A percentile compares a stretch with the other conserved stretches of the same genome.
These are phyloP conservation scores for Epirrhoe tristata DNA, from an alignment of 2,888 invertebrate species.

Conservation along the genomic window DNA sequence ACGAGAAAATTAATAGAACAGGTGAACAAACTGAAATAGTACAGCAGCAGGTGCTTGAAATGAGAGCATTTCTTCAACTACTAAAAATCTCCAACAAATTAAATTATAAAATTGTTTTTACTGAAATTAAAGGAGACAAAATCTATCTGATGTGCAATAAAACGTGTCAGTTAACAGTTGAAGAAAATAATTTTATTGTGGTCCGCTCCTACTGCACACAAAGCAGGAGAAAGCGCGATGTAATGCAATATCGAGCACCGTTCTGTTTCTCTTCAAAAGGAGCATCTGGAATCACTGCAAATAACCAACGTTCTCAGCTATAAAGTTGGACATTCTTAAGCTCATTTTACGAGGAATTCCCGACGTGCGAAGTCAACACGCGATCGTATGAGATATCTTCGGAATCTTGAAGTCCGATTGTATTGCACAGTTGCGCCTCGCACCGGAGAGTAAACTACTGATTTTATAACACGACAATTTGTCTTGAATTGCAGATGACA, in stretches of 20 bases:
- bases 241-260: conserved; percentile 54
- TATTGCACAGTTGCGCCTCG: conserved; percentile 23
- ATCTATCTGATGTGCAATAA: neutral
- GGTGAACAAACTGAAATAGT: conserved; percentile 44
- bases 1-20: conserved; percentile 45
- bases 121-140: neutral
- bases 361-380: conserved; percentile 56
- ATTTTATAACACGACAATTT: conserved; percentile 15
- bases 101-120: neutral
- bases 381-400: conserved; percentile 49
- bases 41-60: conserved; percentile 38
- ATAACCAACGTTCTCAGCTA: conserved; percentile 56
- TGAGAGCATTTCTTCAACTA: conserved; percentile 33
- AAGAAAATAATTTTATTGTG: conserved; percentile 43
- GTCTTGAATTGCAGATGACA: neutral
- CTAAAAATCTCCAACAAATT: conserved; percentile 6
- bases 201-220: conserved; percentile 30
- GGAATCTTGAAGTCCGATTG: conserved; percentile 39
- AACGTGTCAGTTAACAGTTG: neutral
- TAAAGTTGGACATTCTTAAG: conserved; percentile 55
- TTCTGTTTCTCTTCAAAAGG: conserved; percentile 49
- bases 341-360: conserved; percentile 58
- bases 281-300: conserved; percentile 63
- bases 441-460: conserved; percentile 20
- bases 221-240: conserved; percentile 44